These are phyloP conservation scores for Dipodomys ordii DNA, from an alignment of 2,113 vertebrate genomes.

Conservation along the genomic window DNA sequence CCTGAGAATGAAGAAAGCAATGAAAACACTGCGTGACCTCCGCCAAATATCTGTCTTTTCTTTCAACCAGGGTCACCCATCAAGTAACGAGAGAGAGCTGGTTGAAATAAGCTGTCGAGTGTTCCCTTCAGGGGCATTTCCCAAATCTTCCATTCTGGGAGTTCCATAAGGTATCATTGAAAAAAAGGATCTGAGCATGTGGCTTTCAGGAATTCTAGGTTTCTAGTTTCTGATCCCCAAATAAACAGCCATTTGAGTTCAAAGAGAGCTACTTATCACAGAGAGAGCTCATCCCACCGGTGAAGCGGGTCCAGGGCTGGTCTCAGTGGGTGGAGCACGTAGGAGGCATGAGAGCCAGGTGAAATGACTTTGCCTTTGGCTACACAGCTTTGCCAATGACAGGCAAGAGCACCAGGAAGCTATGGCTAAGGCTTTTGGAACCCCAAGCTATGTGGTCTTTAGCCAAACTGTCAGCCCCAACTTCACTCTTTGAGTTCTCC, in stretches of 20 bases:
- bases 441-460: background rate
- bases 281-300: background rate
- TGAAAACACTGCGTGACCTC: background rate
- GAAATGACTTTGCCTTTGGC: background rate
- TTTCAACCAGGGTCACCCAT: background rate
- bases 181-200: conserved; percentile 15
- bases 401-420: rapidly evolving
- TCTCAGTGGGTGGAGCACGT: background rate
- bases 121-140: background rate
- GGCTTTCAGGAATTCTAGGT: conserved; percentile 52
- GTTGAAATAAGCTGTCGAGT: background rate
- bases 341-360: background rate
- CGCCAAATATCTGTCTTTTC: background rate
- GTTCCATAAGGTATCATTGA: background rate
- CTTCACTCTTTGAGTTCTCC: background rate
- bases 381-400: background rate
- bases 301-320: background rate
- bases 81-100: background rate
- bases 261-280: conserved; percentile 28
- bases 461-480: background rate
- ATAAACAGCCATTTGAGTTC: conserved; percentile 66
- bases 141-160: background rate
- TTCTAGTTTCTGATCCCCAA: conserved; percentile 69
- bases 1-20: background rate
- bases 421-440: background rate